These are phyloP conservation scores for Dryoscopus gambensis DNA, from an alignment of 2,113 vertebrate genomes.

Conservation along the genomic window DNA sequence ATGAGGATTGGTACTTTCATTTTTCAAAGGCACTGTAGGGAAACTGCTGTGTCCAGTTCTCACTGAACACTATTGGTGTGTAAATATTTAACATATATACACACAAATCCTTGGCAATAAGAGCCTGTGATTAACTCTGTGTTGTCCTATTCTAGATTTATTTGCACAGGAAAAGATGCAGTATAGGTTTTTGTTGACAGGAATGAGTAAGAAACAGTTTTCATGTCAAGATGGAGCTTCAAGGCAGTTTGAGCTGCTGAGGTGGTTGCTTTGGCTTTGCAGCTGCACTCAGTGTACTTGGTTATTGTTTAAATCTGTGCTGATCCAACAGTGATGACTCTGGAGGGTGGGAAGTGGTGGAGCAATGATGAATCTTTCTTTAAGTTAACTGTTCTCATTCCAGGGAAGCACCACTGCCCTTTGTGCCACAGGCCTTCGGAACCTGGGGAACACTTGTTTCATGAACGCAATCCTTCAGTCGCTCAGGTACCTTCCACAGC, in stretches of 20 bases:
- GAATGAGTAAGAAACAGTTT: background rate
- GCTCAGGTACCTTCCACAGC: constrained; percentile 79
- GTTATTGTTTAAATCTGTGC: background rate
- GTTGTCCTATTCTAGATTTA: background rate
- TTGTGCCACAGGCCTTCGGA: constrained; percentile 91
- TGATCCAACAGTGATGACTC: background rate
- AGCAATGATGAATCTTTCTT: background rate
- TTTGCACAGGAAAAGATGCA: background rate
- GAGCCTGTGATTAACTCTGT: background rate
- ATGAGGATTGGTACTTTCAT: background rate
- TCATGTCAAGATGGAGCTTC: background rate
- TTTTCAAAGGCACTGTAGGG: background rate
- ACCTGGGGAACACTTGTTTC: constrained; percentile 96
- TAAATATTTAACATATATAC: background rate
- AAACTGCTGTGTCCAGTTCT: background rate
- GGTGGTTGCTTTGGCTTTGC: background rate
- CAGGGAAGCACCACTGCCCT: constrained; percentile 82
- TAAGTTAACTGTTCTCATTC: background rate
- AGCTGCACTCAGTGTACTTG: background rate
- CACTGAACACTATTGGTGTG: background rate
- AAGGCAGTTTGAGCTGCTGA: background rate
- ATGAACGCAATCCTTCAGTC: constrained; percentile 99
- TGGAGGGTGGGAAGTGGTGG: background rate
- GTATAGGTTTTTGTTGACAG: background rate
- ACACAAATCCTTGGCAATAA: background rate